A percentile compares a stretch with the other conserved stretches of the same genome.
Evolutionary conservation across 1,140 invertebrate genomes (phyloP).

Genomic region (Contarinia nasturtii): DNA sequence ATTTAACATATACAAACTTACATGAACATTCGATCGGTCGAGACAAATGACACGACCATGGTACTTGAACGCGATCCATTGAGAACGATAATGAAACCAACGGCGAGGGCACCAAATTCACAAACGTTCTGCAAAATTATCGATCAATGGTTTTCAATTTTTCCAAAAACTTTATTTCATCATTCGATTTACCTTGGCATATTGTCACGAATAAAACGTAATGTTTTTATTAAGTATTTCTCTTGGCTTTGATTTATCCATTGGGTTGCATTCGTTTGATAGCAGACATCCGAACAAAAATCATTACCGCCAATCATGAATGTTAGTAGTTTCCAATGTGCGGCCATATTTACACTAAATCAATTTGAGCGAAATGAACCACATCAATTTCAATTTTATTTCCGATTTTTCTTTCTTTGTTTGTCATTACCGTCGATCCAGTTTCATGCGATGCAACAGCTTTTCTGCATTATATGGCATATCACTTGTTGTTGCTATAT

Average conservation of each 20-base stretch:
- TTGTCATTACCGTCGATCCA: slow-evolving; percentile 18
- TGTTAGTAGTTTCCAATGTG: slow-evolving; percentile 46
- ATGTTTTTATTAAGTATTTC: slow-evolving; percentile 26
- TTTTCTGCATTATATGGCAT: slow-evolving; percentile 33
- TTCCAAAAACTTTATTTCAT: not conserved
- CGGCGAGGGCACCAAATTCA: slow-evolving; percentile 33
- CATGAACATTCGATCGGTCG: slow-evolving; percentile 25
- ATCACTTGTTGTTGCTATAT: slow-evolving; percentile 29
- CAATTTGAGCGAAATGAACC: not conserved
- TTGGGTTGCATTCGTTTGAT: slow-evolving; percentile 15
- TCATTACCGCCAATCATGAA: slow-evolving; percentile 45
- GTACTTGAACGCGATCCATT: slow-evolving; percentile 5
- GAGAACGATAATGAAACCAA: slow-evolving; percentile 14
- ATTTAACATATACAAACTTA: too few relatives aligned
- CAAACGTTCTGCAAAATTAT: slow-evolving; percentile 22
- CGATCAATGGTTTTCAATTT: not conserved
- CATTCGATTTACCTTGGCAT: slow-evolving; percentile 26
- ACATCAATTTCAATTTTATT: not conserved
- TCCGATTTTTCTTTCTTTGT: not conserved
- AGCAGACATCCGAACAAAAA: slow-evolving; percentile 37
- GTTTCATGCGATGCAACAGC: slow-evolving; percentile 32
- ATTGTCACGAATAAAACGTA: slow-evolving; percentile 32
- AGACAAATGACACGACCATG: slow-evolving; percentile 14
- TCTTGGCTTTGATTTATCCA: slow-evolving; percentile 25
- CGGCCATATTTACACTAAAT: slow-evolving; percentile 29